Evolutionary conservation across 2,797 vertebrate genomes (phyloP), one percentile per base, ranked within the genome.

Genomic region (Hypotaenidia okinawae): DNA sequence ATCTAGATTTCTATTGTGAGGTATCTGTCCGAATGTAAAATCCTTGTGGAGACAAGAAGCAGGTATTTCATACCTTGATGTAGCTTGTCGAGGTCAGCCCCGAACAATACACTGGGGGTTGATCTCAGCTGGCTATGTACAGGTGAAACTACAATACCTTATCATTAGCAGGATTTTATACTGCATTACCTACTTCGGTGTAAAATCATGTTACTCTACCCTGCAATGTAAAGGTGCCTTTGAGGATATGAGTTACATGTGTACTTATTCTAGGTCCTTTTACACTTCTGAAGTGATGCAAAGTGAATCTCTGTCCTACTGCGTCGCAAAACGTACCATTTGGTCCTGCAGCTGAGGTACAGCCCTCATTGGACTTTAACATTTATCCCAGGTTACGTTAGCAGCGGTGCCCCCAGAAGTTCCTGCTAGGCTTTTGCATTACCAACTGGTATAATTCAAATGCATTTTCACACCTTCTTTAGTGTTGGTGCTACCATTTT

Each of bases 391-490:
- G 33, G 64, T 82, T 32, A 45, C 90, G 47, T 30, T 92, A 72
- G 33, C 41, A 91, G 55, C 30, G 52, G 9, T 25, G 68, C 9
- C 43, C 37, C 33, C 92, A 45, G 67, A 92, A 91, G 43, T 83
- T 97, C 61, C 37, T 93, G 51, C 64, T 64, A 82, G 89, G 88
- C 59, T 94, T 95, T 94, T 95, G 51, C 32, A 80, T 78, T 89
- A 89, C 79, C 63, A 76, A 85, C 75, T 97, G 86, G 69, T 96
- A 14, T 61, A 85, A 93, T 75, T 74, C 61, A 77, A 75, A 3
- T 61, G 39, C 55, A 17, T 82, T 86, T 78, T 83, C 49, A 62
- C 89, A 54, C 55, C 32, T 89, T 81, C 84, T 67, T 51, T 59
- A 59, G 2, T 25, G 22, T 78, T 27, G 16, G 5, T 81, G 52